A percentile compares a stretch with the other conserved stretches of the same genome.
These are phyloP conservation scores for Agriopis marginaria DNA, from an alignment of 2,888 invertebrate species.

Conservation along the genomic window DNA sequence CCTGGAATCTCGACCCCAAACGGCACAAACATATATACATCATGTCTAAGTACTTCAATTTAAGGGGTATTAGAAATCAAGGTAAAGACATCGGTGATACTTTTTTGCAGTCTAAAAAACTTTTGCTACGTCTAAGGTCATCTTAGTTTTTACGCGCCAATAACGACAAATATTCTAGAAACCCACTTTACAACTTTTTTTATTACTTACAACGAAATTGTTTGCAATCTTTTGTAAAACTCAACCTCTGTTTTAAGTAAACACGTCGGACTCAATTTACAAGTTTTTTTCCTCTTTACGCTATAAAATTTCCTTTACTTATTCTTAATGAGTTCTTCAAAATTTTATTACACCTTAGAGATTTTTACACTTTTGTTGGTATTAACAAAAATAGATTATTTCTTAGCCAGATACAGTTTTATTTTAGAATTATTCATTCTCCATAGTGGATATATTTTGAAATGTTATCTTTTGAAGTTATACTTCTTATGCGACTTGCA, in stretches of 20 bases:
- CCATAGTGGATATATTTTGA: too few species aligned
- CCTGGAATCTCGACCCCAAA: too few species aligned
- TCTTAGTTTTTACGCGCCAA: slow-evolving; percentile 9
- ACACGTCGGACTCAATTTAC: neutral
- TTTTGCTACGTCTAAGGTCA: slow-evolving; percentile 4
- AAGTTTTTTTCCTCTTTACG: slow-evolving; percentile 3
- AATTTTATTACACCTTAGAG: neutral
- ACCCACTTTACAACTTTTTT: slow-evolving; percentile 16
- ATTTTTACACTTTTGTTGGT: neutral
- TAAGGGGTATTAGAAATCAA: neutral
- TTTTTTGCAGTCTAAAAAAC: slow-evolving; percentile 13
- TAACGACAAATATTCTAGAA: slow-evolving; percentile 10
- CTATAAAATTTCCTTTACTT: neutral
- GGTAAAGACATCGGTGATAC: neutral
- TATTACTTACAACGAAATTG: neutral
- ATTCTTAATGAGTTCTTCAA: slow-evolving; percentile 1
- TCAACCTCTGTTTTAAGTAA: slow-evolving; percentile 7
- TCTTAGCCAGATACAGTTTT: too few species aligned
- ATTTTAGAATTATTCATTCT: too few species aligned
- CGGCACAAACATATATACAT: too few species aligned
- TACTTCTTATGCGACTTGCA: too few species aligned
- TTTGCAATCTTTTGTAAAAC: slow-evolving; percentile 5
- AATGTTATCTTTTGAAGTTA: too few species aligned
- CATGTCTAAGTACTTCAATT: neutral
- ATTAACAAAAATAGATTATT: neutral